Conservation (phyloP, 2,113 vertebrate genomes). For the Parotia lawesii region DNA sequence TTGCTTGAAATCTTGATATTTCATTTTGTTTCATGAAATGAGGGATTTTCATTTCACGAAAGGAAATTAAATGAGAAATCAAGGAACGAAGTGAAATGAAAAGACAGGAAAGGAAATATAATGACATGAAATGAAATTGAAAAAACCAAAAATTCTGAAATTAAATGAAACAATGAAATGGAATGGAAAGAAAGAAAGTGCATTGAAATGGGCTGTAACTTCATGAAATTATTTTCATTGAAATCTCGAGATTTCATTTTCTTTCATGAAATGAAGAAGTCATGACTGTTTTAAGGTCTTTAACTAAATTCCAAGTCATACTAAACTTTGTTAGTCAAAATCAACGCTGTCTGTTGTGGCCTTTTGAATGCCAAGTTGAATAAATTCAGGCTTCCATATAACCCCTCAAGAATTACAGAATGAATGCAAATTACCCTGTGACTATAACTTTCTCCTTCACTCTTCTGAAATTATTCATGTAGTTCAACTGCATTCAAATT, state of each 20-base stretch:
- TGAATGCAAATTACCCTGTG: neutral
- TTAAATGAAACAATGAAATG: neutral
- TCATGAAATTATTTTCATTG: rapidly evolving
- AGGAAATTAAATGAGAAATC: neutral
- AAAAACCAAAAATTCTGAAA: neutral
- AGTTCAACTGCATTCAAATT: neutral
- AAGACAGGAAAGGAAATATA: neutral
- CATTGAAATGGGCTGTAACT: neutral
- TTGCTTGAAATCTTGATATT: neutral
- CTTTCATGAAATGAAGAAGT: neutral
- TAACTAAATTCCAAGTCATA: neutral
- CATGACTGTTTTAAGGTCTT: neutral
- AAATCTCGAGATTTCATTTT: neutral
- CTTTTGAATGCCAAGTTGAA: neutral
- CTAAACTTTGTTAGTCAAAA: neutral
- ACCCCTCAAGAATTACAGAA: neutral
- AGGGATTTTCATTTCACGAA: neutral
- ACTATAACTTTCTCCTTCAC: neutral
- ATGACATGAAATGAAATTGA: neutral
- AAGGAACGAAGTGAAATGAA: neutral
- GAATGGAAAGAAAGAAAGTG: neutral
- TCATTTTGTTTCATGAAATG: neutral
- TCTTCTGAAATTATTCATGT: neutral
- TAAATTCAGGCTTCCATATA: neutral
- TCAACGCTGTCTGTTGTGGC: neutral